Conservation (phyloP, 1,140 invertebrate genomes). For the Vollenhovia emeryi region DNA sequence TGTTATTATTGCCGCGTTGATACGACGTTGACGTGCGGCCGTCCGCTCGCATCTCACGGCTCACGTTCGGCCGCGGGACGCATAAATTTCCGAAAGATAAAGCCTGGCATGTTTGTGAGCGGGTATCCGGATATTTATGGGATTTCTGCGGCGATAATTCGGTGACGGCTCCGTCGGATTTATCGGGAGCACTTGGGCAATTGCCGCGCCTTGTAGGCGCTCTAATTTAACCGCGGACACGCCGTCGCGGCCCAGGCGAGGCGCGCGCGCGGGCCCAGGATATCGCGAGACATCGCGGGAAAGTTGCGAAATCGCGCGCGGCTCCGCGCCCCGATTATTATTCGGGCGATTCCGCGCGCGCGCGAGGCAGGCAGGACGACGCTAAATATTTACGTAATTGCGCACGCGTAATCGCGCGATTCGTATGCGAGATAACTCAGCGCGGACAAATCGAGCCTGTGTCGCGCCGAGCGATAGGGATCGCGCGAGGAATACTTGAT, state of each 20-base stretch:
- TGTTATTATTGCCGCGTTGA: background rate
- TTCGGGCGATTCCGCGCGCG: background rate
- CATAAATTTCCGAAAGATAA: constrained; percentile 63
- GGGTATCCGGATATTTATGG: constrained; percentile 58
- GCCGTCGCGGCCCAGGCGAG: too few relatives aligned
- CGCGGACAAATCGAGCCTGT: background rate
- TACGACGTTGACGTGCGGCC: background rate
- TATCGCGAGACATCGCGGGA: background rate
- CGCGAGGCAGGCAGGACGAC: background rate
- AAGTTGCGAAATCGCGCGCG: constrained; percentile 12
- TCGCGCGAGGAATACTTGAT: background rate
- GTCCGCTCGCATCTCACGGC: background rate
- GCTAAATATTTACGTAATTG: constrained; percentile 16
- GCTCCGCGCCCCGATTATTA: background rate
- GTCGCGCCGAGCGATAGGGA: background rate
- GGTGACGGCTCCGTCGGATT: constrained; percentile 10
- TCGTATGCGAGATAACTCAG: background rate
- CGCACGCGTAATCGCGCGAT: background rate
- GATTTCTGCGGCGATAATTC: constrained; percentile 53
- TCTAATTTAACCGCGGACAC: constrained; percentile 2
- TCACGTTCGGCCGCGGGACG: constrained; percentile 2
- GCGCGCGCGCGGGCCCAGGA: too few relatives aligned
- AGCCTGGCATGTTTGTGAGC: constrained; percentile 51
- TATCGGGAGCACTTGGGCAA: constrained; percentile 59
- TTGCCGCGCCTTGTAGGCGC: background rate